Evolutionary conservation across 1,140 invertebrate genomes (phyloP).

Genomic region (Protaetia brevitarsis): DNA sequence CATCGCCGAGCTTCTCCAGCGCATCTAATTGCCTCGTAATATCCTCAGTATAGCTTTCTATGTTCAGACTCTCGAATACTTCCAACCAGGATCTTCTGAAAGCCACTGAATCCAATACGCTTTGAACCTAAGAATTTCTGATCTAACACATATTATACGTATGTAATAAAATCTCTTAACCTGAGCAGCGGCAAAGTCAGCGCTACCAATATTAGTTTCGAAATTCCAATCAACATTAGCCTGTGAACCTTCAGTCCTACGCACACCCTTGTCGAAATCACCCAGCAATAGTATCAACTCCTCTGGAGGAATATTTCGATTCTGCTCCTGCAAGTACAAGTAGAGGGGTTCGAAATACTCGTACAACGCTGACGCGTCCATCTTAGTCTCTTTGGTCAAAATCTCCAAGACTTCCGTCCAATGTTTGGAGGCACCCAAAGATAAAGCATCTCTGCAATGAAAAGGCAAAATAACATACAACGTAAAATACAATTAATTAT

Average conservation of each 20-base stretch:
- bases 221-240: conserved; percentile 22
- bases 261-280: not conserved
- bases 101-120: not conserved
- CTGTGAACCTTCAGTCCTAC: conserved; percentile 6
- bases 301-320: not conserved
- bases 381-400: conserved; percentile 56
- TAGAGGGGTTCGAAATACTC: conserved; percentile 48
- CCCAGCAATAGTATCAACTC: conserved; percentile 7
- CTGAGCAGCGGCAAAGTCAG: not conserved
- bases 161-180: not conserved
- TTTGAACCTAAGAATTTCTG: not conserved
- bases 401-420: conserved; percentile 60
- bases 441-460: conserved; percentile 53
- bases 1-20: conserved; percentile 24
- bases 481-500: not conserved
- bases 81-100: conserved; percentile 25
- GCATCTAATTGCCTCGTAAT: conserved; percentile 14
- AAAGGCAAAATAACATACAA: not conserved
- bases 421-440: conserved; percentile 59
- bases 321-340: not conserved
- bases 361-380: conserved; percentile 53
- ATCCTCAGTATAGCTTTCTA: conserved; percentile 16
- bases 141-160: not conserved
- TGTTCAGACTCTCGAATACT: not conserved
- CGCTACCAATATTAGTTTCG: conserved; percentile 25